Evolutionary conservation across 2,113 vertebrate species (phyloP).

Genomic region (Jaculus jaculus): DNA sequence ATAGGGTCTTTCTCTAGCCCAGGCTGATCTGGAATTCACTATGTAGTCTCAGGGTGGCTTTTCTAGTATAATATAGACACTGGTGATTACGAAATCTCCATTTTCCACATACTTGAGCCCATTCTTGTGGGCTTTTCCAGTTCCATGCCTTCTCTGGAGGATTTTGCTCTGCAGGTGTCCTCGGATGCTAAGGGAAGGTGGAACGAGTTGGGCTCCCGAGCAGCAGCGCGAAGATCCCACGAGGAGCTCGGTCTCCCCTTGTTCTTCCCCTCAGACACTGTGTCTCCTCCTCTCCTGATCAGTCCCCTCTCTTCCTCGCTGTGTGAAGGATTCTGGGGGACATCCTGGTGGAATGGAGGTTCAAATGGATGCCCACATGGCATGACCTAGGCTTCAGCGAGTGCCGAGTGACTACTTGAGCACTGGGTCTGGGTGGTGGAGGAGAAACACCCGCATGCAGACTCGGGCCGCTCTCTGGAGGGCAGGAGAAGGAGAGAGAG

Average conservation of each 20-base stretch:
- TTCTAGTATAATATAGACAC: no score
- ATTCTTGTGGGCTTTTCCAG: background rate
- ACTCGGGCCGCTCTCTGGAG: no score
- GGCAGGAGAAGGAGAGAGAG: background rate
- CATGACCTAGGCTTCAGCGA: background rate
- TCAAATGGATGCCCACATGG: background rate
- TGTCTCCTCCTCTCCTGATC: no score
- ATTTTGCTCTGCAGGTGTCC: no score
- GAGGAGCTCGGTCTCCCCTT: no score
- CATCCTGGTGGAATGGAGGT: background rate
- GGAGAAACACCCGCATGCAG: background rate
- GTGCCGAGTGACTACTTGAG: background rate
- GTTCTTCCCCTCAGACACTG: no score
- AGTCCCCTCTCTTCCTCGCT: background rate
- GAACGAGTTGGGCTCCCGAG: background rate
- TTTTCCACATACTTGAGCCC: background rate
- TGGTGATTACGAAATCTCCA: background rate
- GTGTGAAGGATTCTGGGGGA: background rate
- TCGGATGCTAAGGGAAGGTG: background rate
- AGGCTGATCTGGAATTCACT: no score
- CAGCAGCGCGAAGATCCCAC: background rate
- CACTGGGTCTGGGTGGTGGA: background rate
- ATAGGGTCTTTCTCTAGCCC: no score
- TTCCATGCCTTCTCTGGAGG: background rate
- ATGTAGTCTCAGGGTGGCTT: no score